Evolutionary conservation across 2,888 invertebrate species (phyloP).

Genomic region (Acleris laterana): DNA sequence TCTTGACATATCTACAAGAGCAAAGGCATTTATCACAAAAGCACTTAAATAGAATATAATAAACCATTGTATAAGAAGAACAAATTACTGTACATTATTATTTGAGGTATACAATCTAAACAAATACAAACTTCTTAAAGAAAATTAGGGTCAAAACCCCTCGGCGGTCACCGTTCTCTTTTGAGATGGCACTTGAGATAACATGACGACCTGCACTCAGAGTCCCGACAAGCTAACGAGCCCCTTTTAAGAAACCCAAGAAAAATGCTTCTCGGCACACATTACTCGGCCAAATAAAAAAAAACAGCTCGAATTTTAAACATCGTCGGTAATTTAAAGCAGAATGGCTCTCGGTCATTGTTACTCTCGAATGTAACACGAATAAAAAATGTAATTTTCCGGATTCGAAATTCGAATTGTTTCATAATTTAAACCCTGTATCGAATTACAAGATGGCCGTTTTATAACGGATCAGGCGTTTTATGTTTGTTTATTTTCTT

Average conservation of each 20-base stretch:
- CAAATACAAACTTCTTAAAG: slow-evolving; percentile 7
- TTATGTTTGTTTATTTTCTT: not conserved
- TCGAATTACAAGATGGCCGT: slow-evolving; percentile 18
- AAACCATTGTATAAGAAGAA: no score
- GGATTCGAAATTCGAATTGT: slow-evolving; percentile 24
- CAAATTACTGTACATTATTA: not conserved
- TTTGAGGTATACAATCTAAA: not conserved
- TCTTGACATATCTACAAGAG: no score
- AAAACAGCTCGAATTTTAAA: slow-evolving; percentile 14
- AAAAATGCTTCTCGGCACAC: slow-evolving; percentile 6
- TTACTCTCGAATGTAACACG: slow-evolving; percentile 17
- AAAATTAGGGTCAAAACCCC: slow-evolving; percentile 28
- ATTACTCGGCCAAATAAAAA: slow-evolving; percentile 5
- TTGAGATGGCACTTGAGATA: slow-evolving; percentile 12
- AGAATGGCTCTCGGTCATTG: slow-evolving; percentile 5
- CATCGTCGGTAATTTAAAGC: not conserved
- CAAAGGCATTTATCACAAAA: no score
- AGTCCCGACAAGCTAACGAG: slow-evolving; percentile 9
- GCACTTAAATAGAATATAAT: no score
- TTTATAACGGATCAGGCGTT: not conserved
- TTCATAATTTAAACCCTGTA: slow-evolving; percentile 22
- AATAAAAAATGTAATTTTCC: slow-evolving; percentile 29
- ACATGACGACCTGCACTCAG: slow-evolving; percentile 6
- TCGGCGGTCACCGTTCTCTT: slow-evolving; percentile 15
- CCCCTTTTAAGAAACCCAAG: slow-evolving; percentile 11